These are phyloP conservation scores for Hylia prasina DNA, from an alignment of 2,113 vertebrate species.

Conservation along the genomic window DNA sequence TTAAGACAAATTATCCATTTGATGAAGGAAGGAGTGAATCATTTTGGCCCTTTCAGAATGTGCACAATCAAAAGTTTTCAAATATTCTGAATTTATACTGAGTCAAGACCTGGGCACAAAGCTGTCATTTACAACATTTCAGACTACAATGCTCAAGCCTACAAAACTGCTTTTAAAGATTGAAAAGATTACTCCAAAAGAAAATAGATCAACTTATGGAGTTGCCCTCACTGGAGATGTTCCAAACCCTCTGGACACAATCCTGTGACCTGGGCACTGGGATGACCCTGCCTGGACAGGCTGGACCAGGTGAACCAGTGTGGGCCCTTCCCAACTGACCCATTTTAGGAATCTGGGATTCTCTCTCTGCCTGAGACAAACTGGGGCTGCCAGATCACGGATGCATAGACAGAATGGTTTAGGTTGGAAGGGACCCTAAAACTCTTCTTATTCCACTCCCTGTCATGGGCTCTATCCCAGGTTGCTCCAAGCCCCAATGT, in stretches of 20 bases:
- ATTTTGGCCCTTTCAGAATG: not conserved
- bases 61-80: not conserved
- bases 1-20: not conserved
- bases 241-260: not conserved
- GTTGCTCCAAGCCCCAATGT: accelerated
- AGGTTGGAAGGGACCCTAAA: not conserved
- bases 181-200: not conserved
- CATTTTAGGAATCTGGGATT: not conserved
- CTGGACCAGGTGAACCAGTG: not conserved
- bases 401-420: not conserved
- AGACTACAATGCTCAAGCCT: not conserved
- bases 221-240: too few species aligned
- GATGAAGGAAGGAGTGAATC: not conserved
- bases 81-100: not conserved
- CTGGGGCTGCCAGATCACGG: not conserved
- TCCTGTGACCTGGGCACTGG: not conserved
- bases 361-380: not conserved
- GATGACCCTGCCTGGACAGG: not conserved
- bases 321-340: too few species aligned
- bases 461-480: accelerated
- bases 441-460: not conserved
- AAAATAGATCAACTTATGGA: not conserved
- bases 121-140: not conserved
- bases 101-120: not conserved
- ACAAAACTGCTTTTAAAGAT: not conserved